phyloP scores from a whole-genome alignment of 2,797 vertebrate genomes.

The Heteromormyrus szaboi region DNA sequence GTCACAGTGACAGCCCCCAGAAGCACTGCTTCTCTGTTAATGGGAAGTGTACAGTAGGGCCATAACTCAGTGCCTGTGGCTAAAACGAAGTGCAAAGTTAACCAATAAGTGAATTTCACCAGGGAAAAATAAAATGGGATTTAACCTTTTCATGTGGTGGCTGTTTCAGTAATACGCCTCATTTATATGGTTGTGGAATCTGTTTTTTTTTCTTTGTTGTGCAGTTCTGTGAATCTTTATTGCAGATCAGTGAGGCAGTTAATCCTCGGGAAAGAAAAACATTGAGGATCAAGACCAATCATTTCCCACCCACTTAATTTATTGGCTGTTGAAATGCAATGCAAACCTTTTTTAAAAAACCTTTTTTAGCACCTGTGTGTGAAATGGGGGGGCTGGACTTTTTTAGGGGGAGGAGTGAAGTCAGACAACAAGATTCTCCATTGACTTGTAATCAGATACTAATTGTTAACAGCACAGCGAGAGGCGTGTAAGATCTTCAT shows the following conservation, averaged over 20 bases:
- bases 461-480: not conserved
- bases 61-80: not conserved
- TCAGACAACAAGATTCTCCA: not conserved
- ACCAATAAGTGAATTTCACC: slow-evolving; percentile 7
- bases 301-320: not conserved
- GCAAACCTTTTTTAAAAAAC: not conserved
- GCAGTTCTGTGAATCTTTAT: not conserved
- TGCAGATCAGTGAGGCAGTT: not conserved
- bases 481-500: not conserved
- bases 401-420: not conserved
- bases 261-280: not conserved
- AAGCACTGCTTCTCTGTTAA: not conserved
- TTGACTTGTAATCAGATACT: not conserved
- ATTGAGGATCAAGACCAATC: not conserved
- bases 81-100: not conserved
- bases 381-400: not conserved
- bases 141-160: not conserved
- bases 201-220: not conserved
- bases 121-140: not conserved
- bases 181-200: not conserved
- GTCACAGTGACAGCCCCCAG: not conserved
- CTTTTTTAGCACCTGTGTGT: not conserved
- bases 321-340: not conserved
- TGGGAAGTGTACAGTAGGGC: not conserved
- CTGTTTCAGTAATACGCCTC: not conserved